Percentiles rank a stretch among this genome's conserved stretches.
These are phyloP conservation scores for Sarcophaga variegata DNA, from an alignment of 2,888 invertebrate genomes.

Conservation along the genomic window DNA sequence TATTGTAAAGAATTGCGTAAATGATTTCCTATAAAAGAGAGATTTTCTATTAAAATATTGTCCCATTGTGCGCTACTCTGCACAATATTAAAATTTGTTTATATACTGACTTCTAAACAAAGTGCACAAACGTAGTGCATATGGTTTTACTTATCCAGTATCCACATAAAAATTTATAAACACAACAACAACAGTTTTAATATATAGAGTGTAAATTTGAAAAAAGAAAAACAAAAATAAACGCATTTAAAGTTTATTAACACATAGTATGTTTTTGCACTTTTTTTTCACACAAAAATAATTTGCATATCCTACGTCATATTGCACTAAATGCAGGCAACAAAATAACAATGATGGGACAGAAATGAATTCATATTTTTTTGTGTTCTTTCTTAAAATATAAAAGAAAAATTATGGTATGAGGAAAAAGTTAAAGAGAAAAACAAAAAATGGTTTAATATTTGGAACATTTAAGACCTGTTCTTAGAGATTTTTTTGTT, in stretches of 20 bases:
- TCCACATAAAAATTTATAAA: background rate
- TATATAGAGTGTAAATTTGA: conserved; percentile 21
- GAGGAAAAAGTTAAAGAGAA: too few species aligned
- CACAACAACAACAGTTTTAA: background rate
- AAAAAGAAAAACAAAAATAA: background rate
- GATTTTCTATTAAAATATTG: too few species aligned
- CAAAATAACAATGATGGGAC: background rate
- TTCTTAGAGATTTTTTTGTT: too few species aligned
- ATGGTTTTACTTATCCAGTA: conserved; percentile 7
- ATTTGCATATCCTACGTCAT: background rate
- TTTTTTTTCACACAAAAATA: background rate
- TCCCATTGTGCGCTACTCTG: conserved; percentile 15
- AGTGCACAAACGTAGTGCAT: background rate
- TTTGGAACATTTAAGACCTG: too few species aligned
- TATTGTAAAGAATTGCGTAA: too few species aligned
- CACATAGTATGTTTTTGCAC: background rate
- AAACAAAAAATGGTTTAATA: too few species aligned
- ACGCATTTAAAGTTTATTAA: conserved; percentile 11
- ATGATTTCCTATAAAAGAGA: too few species aligned
- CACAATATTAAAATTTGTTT: conserved; percentile 32
- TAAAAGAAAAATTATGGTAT: too few species aligned
- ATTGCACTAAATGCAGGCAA: background rate
- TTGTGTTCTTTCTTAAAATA: too few species aligned
- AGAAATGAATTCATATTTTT: too few species aligned
- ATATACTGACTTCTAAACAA: conserved; percentile 27